Evolutionary conservation across 2,888 invertebrate genomes (phyloP).

Genomic region (Nomada goodeniana): DNA sequence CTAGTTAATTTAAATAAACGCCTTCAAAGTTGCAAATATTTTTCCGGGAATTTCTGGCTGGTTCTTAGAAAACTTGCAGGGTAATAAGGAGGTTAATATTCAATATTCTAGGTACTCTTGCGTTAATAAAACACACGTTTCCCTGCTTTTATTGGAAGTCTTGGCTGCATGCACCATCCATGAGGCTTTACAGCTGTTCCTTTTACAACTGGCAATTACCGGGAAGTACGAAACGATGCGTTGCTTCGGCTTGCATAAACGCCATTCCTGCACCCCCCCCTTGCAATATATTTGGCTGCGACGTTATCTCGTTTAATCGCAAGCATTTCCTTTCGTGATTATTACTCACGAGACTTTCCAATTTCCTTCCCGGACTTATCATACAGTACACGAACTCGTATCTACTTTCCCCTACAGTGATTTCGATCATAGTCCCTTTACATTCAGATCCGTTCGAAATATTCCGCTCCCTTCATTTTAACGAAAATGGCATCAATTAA

Average conservation of each 20-base stretch:
- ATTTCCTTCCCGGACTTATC: background rate
- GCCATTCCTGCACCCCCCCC: slow-evolving; percentile 18
- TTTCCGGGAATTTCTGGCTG: too few species aligned
- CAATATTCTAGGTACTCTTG: too few species aligned
- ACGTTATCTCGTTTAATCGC: slow-evolving; percentile 15
- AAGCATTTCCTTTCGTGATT: background rate
- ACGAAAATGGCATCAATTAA: too few species aligned
- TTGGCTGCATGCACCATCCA: slow-evolving; percentile 25
- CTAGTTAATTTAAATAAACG: background rate
- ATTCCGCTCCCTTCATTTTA: too few species aligned
- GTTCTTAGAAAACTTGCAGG: too few species aligned
- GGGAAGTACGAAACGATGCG: slow-evolving; percentile 41
- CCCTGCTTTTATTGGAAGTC: slow-evolving; percentile 8
- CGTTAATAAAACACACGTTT: background rate
- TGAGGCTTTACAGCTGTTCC: slow-evolving; percentile 29
- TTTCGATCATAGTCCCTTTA: background rate
- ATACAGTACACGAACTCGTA: too few species aligned
- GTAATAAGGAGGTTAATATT: too few species aligned
- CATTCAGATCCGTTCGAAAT: too few species aligned
- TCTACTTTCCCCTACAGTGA: background rate
- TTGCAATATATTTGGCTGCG: background rate
- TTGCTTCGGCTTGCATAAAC: slow-evolving; percentile 1
- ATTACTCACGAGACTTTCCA: slow-evolving; percentile 5
- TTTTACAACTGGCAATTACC: slow-evolving; percentile 49
- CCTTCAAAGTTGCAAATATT: too few species aligned